Conservation (phyloP, 2,888 invertebrate species). For the Papilio gigon region DNA sequence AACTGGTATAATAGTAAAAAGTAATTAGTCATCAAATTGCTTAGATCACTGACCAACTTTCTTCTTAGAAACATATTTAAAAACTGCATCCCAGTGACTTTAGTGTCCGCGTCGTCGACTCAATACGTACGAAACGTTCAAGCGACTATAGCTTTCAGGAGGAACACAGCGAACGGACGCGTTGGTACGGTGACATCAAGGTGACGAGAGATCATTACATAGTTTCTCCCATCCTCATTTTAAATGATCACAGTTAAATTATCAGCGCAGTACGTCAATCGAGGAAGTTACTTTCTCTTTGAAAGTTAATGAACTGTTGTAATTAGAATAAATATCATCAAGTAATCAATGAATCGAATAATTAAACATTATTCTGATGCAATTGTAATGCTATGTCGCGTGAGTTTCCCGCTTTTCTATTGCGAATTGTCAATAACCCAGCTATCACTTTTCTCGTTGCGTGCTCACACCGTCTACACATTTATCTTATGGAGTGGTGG, state of each 20-base stretch:
- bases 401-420: conserved; percentile 43
- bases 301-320: conserved; percentile 1
- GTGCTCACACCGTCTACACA: conserved; percentile 11
- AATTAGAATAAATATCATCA: neutral
- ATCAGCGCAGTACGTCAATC: conserved; percentile 5
- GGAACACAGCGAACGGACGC: too few species aligned
- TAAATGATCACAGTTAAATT: conserved; percentile 19
- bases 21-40: too few species aligned
- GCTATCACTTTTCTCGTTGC: conserved; percentile 45
- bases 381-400: conserved; percentile 15
- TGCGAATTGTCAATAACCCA: conserved; percentile 41
- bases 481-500: neutral
- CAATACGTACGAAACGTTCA: too few species aligned
- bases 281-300: conserved; percentile 8
- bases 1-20: too few species aligned
- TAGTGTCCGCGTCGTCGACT: too few species aligned
- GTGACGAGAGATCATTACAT: conserved; percentile 31
- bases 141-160: too few species aligned
- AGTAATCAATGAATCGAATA: conserved; percentile 33
- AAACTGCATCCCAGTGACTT: too few species aligned
- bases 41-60: too few species aligned
- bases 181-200: too few species aligned
- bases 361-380: conserved; percentile 15
- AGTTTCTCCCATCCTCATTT: conserved; percentile 3
- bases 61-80: too few species aligned